Base-by-base conservation (phyloP, 2,113 vertebrate species). In the Notiomystis cincta region DNA sequence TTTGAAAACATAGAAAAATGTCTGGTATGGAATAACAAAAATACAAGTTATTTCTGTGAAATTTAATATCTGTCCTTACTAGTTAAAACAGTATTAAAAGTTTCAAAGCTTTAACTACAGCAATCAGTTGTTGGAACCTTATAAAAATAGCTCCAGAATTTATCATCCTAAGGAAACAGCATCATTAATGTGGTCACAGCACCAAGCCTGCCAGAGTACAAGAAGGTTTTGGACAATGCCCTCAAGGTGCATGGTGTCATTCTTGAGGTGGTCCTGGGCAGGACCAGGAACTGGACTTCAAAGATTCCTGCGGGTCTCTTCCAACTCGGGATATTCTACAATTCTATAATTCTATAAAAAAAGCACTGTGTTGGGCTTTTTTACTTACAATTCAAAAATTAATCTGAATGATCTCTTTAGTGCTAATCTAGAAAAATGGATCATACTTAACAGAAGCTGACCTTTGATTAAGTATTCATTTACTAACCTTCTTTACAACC, bases 401-500 rank as follows among this genome's bases (percentile, higher is more conserved):
- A 69, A n/a, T n/a, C 47, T 23, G 19, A 89, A 75, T 37, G 1
- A 42, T n/a, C 24, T 77, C 19, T 47, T 67, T 37, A 56, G 38
- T 48, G 13, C 25, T 75, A 51, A 54, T 53, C 11, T 48, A 65
- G 25, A 47, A 61, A 85, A 76, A 72, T 15, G 2, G 21, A 57
- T 53, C 37, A 48, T 23, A n/a, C 3, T 50, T 60, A 91, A 51
- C 7, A 73, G 27, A 92, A 86, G 22, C 4, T 75, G 47, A 71
- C 54, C 93, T 72, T 20, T 42, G 6, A 72, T 75, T 37, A 77
- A 89, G 35, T 53, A 61, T 79, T 61, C 12, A 54, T 35, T 71
- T 82, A 95, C 95, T 90, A 95, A 99, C 99, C 98, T 99, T 99
- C 91, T 99, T 99, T 83, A 99, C 85, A 88, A 99, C 98, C 99